Percentiles rank a stretch among this genome's conserved stretches.
These are phyloP conservation scores for Mormoops blainvillei DNA, from an alignment of 2,113 vertebrate genomes.

Conservation along the genomic window DNA sequence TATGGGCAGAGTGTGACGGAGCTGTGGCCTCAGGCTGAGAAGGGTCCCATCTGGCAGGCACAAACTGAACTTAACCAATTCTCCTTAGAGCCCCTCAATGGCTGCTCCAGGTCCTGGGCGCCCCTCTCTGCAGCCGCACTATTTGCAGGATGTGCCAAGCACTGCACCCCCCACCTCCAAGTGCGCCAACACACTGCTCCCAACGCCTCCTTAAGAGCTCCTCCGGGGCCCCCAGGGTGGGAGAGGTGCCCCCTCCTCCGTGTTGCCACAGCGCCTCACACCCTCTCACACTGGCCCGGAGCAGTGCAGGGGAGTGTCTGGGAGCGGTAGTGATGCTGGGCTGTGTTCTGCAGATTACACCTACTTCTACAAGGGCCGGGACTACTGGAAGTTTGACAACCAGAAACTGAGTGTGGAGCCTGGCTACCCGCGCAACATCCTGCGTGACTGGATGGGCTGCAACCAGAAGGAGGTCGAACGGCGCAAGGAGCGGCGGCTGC, in stretches of 20 bases:
- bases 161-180: neutral
- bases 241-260: neutral
- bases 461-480: slow-evolving; percentile 93
- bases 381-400: slow-evolving; percentile 99
- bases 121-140: neutral
- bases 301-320: neutral
- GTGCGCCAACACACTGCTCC: neutral
- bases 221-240: neutral
- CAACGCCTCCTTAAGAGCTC: neutral
- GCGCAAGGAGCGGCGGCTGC: slow-evolving; percentile 91
- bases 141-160: neutral
- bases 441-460: slow-evolving; percentile 99
- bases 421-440: slow-evolving; percentile 95
- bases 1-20: neutral
- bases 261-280: neutral
- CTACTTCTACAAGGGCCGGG: slow-evolving; percentile 98
- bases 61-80: neutral
- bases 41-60: neutral
- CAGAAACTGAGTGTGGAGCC: slow-evolving; percentile 95
- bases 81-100: neutral
- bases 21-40: neutral
- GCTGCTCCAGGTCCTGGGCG: neutral
- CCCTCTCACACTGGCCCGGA: neutral
- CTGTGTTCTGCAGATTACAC: slow-evolving; percentile 89
- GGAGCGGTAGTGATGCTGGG: slow-evolving; percentile 7